Conservation (phyloP, 2,888 invertebrate genomes). For the Sminthurides aquaticus region DNA sequence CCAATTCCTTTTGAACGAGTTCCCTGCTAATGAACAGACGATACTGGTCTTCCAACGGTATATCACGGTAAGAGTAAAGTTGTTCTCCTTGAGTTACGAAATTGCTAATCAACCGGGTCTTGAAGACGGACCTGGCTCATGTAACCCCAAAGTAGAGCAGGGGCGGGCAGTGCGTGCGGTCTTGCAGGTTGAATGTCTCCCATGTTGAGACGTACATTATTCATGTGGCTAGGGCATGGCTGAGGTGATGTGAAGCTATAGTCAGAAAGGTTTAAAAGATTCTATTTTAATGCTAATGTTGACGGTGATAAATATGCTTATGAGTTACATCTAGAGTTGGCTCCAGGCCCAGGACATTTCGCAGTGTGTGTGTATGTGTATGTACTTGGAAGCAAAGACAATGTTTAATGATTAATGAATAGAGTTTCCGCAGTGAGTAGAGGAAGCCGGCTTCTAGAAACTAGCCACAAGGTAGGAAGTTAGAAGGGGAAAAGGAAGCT, state of each 20-base stretch:
- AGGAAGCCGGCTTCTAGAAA: not conserved
- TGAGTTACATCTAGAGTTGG: not conserved
- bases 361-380: too few relatives aligned
- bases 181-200: not conserved
- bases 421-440: not conserved
- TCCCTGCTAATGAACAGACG: constrained; percentile 32
- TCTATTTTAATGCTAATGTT: not conserved
- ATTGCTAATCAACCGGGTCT: too few relatives aligned
- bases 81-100: not conserved
- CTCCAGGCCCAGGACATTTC: not conserved
- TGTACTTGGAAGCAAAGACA: too few relatives aligned
- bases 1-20: constrained; percentile 36
- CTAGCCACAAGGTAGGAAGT: not conserved
- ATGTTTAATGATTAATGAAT: too few relatives aligned
- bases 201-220: not conserved
- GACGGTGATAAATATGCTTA: not conserved
- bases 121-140: too few relatives aligned
- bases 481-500: too few relatives aligned
- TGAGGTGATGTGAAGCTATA: not conserved
- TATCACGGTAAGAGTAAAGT: constrained; percentile 28
- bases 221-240: not conserved
- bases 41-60: constrained; percentile 32
- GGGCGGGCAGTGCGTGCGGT: not conserved
- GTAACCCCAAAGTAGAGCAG: too few relatives aligned
- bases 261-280: not conserved